These are phyloP conservation scores for Dryobotodes eremita DNA, from an alignment of 2,888 invertebrate genomes.

Conservation along the genomic window DNA sequence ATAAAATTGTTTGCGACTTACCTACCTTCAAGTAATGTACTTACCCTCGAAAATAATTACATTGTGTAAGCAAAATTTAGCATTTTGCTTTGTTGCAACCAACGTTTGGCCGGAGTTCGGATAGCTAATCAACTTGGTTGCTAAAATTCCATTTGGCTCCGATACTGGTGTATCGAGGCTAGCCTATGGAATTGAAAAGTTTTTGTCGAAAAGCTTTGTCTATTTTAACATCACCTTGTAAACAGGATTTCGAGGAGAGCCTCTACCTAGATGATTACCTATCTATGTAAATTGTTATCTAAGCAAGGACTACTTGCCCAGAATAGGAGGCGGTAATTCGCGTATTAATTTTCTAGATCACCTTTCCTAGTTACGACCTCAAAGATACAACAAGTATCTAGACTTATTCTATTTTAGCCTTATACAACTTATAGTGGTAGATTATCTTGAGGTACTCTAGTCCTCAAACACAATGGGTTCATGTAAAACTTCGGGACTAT, in stretches of 20 bases:
- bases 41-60: not conserved
- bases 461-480: not conserved
- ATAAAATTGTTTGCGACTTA: not conserved
- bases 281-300: conserved; percentile 3
- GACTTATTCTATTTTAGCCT: not conserved
- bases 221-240: not conserved
- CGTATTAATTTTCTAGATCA: not conserved
- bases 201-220: not conserved
- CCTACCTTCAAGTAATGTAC: not conserved
- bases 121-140: not conserved
- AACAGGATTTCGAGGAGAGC: not conserved
- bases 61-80: not conserved
- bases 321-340: not conserved
- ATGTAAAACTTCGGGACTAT: not conserved
- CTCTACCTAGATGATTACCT: not conserved
- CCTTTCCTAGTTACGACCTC: not conserved
- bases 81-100: not conserved
- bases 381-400: not conserved
- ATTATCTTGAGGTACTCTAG: not conserved
- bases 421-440: not conserved
- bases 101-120: not conserved
- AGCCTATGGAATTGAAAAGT: not conserved
- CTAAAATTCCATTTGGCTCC: not conserved
- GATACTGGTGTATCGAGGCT: not conserved
- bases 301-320: not conserved